These are phyloP conservation scores for Sterna hirundo DNA, from an alignment of 2,113 vertebrate genomes.

Conservation along the genomic window DNA sequence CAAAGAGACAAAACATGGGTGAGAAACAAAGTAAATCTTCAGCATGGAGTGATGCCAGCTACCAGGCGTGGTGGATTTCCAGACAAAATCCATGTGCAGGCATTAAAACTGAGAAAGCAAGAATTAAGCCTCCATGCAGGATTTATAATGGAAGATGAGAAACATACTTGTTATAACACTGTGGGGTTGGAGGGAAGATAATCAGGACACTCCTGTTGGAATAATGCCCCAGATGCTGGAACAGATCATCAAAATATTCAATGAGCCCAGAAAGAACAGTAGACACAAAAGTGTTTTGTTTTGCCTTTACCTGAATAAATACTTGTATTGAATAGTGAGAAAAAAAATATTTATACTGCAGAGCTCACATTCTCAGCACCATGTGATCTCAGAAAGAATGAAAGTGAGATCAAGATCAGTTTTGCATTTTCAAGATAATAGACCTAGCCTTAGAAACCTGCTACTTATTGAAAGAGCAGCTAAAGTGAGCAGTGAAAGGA, in stretches of 20 bases:
- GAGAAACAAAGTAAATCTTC: constrained; percentile 21
- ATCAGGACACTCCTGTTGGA: background rate
- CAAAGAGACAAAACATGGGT: background rate
- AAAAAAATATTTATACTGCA: background rate
- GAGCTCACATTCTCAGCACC: background rate
- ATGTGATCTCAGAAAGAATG: background rate
- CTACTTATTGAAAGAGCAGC: background rate
- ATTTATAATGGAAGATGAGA: background rate
- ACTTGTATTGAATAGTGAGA: background rate
- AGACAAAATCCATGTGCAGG: background rate
- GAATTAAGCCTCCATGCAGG: background rate
- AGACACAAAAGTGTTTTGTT: background rate
- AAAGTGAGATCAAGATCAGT: background rate
- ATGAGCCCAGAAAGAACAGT: background rate
- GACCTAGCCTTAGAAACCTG: background rate
- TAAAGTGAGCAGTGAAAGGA: background rate
- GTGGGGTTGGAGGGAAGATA: background rate
- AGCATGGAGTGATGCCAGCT: background rate
- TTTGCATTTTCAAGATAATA: background rate
- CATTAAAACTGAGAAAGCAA: background rate
- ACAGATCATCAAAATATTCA: background rate
- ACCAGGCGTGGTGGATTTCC: background rate
- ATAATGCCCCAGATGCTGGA: background rate
- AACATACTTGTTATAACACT: background rate
- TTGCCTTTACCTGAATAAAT: constrained; percentile 21